phyloP scores from a whole-genome alignment of 2,113 vertebrate species.

The Aphelocoma coerulescens region DNA sequence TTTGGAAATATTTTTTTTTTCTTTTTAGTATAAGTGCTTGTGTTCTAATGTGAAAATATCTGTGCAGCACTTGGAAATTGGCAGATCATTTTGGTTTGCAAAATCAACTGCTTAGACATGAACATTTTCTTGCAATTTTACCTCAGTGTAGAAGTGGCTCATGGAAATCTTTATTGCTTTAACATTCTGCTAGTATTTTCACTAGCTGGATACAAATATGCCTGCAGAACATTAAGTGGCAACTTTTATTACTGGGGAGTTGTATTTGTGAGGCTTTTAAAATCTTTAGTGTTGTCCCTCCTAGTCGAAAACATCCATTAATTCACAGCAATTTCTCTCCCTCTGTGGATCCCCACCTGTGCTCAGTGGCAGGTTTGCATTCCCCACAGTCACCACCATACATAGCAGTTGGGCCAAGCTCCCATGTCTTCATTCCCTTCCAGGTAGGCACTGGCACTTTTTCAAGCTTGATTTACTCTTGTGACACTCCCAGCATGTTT shows the following conservation, averaged over 20 bases:
- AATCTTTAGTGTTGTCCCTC: rapidly evolving
- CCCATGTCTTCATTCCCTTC: neutral
- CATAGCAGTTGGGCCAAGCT: neutral
- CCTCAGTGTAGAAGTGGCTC: neutral
- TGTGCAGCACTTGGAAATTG: neutral
- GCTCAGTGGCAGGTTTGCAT: neutral
- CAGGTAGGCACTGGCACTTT: neutral
- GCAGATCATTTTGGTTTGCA: neutral
- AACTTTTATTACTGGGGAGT: neutral
- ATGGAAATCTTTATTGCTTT: neutral
- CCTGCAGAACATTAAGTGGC: neutral
- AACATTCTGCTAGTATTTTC: neutral
- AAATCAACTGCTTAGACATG: neutral
- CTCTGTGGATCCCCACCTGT: neutral
- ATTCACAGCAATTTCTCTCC: neutral
- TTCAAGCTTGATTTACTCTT: neutral
- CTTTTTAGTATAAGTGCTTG: rapidly evolving
- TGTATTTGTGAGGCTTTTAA: neutral
- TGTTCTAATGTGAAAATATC: neutral
- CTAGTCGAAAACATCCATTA: neutral
- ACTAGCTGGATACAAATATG: neutral
- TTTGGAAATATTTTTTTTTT: neutral
- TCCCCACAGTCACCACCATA: neutral
- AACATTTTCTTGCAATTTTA: neutral
- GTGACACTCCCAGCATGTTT: rapidly evolving